Conservation (phyloP, 2,888 invertebrate genomes). For the Lamellibrachia columna region DNA sequence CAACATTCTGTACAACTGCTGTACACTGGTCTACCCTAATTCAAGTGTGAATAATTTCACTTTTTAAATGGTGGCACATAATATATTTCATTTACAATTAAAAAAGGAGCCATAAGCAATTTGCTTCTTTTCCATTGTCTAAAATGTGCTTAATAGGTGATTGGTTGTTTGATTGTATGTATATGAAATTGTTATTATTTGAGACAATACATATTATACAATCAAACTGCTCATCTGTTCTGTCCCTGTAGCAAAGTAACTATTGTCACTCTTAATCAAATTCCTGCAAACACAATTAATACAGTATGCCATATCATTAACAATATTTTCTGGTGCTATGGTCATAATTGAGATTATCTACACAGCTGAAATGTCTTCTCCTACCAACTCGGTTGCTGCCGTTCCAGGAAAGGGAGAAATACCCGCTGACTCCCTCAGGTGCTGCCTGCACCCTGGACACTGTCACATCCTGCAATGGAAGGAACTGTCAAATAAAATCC, state of each 20-base stretch:
- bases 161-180: no score
- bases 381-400: not conserved
- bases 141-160: no score
- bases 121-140: no score
- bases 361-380: not conserved
- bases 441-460: not conserved
- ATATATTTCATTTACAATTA: no score
- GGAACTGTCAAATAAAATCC: not conserved
- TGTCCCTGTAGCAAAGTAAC: not conserved
- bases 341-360: not conserved
- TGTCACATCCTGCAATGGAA: not conserved
- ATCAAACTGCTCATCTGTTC: not conserved
- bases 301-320: not conserved
- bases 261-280: not conserved
- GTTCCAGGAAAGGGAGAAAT: not conserved
- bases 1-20: no score
- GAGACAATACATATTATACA: no score
- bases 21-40: no score
- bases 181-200: no score
- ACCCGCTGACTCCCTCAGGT: not conserved
- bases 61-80: no score
- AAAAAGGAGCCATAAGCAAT: no score
- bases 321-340: not conserved
- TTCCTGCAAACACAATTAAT: not conserved
- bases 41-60: no score